Base-by-base conservation (phyloP, 2,888 invertebrate species). In the Dynastes grantii region DNA sequence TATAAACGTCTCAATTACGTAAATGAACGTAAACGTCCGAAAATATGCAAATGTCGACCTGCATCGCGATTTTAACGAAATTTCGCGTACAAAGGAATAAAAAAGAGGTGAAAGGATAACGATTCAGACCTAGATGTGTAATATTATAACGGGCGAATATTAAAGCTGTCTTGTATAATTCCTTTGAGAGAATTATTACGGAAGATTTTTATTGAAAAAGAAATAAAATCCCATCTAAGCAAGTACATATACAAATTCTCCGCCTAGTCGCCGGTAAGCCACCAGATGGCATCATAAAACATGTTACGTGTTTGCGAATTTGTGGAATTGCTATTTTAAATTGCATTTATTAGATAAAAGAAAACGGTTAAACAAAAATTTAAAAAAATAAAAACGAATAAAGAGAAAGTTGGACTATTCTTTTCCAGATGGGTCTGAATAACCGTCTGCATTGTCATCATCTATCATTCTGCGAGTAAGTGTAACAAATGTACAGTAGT, bases 181-280 rank as follows among this genome's bases (percentile, higher is more conserved):
- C 5, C 22, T 6, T 40, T n/a, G 6, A 45, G 32, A 45, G 65
- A 65, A 40, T 65, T 65, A 65, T 65, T 67, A 45, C 40, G 65
- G n/a, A 40, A 8, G 22, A 22, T 22, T 22, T 11, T n/a, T 63
- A 16, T 37, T 16, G 40, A 40, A 40, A 65, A 16, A 5, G n/a
- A 65, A 65, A 65, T 16, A 2, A 53, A 53, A 53, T 53, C n/a
- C 32, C 5, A 37, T 37, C 32, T 5, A 37, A 37, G 1, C 13
- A 53, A 53, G n/a, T 53, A 53, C n/a, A 5, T 65, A 65, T 65
- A 65, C 65, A 37, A 65, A 65, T 37, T 65, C 16, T 65, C 65
- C 40, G 40, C 65, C 40, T 65, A 65, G 5, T 65, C 65, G 65
- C 4, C 5, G 6, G 32, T 37, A 37, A 37, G 5, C 5, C 32